Evolutionary conservation across 2,113 vertebrate genomes (phyloP), one percentile per base, ranked within the genome.

Genomic region (Xiphorhynchus elegans): DNA sequence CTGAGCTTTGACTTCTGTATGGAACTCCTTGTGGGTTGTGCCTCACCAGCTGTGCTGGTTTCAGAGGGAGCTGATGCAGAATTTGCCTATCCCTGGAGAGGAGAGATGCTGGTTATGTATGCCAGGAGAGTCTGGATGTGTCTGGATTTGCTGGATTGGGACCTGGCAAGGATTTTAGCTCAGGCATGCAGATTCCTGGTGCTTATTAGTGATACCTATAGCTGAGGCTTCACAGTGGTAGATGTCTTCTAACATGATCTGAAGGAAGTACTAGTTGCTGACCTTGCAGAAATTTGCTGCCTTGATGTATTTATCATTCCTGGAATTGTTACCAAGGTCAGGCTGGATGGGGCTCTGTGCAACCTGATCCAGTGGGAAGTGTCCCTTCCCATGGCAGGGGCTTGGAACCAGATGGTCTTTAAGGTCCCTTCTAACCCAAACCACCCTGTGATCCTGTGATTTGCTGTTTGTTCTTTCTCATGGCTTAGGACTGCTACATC

Each of bases 111-210:
- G 18, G 8, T 4, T 29, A 1, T 52, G 20, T 29, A 1, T 52
- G 20, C 62, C 25, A 47, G 39, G 33, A 0, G 0, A 59, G 29
- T 8, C 64, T 53, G 9, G 17, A 23, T 0, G 0, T 26, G 18
- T 31, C 10, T 1, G 1, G 39, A 14, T 19, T 35, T 77, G 74
- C 47, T 80, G 39, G 44, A 19, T 3, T 86, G 39, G 23, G 17
- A 60, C 20, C 39, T 64, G 5, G 33, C 9, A 15, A 59, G 33
- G 66, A 26, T 77, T 91, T 69, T 31, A 64, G 55, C 12, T 28
- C 0, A 0, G 33, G 40, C 2, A 0, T 25, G 23, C 46, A 68
- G 28, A 29, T 63, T 70, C 14, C 20, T 84, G 66, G 26, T 80
- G 52, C 63, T 91, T 50, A 17, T 62, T 62, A 70, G 39, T 55